A percentile compares a stretch with the other conserved stretches of the same genome.
Conservation (phyloP, 1,140 invertebrate genomes). For the Antheraea pernyi region DNA sequence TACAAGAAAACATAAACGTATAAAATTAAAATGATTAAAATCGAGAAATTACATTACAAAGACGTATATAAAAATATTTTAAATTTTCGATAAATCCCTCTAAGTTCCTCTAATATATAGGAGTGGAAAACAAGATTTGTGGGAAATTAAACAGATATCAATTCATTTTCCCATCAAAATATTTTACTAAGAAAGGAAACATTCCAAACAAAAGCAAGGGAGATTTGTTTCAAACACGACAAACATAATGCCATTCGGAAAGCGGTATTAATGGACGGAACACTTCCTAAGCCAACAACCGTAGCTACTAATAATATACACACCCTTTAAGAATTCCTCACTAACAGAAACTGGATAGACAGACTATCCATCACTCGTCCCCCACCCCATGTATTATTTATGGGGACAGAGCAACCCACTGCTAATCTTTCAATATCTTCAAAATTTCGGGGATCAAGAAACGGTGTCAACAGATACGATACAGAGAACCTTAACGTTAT, state of each 20-base stretch:
- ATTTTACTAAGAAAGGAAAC: background rate
- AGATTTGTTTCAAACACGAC: constrained; percentile 4
- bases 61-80: no score
- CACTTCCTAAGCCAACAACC: no score
- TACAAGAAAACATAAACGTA: no score
- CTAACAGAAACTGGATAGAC: constrained; percentile 75
- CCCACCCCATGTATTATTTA: constrained; percentile 74
- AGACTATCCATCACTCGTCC: constrained; percentile 74
- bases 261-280: no score
- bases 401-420: constrained; percentile 67
- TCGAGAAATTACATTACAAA: no score
- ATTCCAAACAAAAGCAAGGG: background rate
- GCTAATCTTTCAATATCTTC: constrained; percentile 77
- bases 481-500: constrained; percentile 29
- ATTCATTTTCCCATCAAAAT: background rate
- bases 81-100: no score
- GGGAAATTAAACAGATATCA: background rate
- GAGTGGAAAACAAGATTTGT: background rate
- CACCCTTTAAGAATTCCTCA: constrained; percentile 75
- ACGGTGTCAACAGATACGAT: background rate
- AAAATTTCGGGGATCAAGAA: constrained; percentile 57
- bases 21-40: no score
- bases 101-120: no score
- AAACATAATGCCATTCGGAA: background rate
- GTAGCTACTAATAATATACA: constrained; percentile 49